Evolutionary conservation across 2,113 vertebrate species (phyloP).

Genomic region (Trichomycterus rosablanca): DNA sequence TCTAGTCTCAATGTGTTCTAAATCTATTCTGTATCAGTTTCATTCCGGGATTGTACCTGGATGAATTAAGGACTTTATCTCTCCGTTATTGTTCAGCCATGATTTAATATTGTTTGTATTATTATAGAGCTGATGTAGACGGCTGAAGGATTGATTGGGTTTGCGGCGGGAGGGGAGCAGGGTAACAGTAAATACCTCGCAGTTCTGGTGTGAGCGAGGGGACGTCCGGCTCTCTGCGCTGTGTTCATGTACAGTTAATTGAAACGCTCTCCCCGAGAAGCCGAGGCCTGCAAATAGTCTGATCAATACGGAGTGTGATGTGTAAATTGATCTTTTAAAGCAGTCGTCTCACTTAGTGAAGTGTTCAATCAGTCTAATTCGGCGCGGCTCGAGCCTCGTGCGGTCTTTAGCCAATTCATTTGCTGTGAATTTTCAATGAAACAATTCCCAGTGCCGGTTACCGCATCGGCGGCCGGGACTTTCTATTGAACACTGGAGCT

Average conservation of each 20-base stretch:
- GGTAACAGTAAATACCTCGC: no score
- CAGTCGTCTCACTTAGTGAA: slow-evolving; percentile 48
- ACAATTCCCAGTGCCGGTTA: slow-evolving; percentile 45
- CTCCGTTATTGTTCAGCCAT: no score
- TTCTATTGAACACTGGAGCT: no score
- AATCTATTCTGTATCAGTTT: no score
- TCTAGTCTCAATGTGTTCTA: no score
- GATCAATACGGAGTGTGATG: slow-evolving; percentile 49
- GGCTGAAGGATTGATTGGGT: no score
- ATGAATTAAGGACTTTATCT: no score
- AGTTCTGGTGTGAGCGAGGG: no score
- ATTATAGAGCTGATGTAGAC: no score
- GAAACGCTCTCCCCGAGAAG: slow-evolving; percentile 41
- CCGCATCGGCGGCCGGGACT: slow-evolving; percentile 13
- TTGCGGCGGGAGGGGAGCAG: no score
- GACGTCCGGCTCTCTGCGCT: not conserved
- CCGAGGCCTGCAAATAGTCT: slow-evolving; percentile 32
- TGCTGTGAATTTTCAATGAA: slow-evolving; percentile 50
- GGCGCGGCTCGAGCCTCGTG: slow-evolving; percentile 35
- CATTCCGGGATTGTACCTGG: no score
- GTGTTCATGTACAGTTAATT: slow-evolving; percentile 38
- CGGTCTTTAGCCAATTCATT: slow-evolving; percentile 48
- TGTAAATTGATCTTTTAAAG: slow-evolving; percentile 52
- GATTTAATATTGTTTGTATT: no score
- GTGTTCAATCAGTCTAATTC: slow-evolving; percentile 50